Base-by-base conservation (phyloP, 2,888 invertebrate species). In the Ferrisia virgata region DNA sequence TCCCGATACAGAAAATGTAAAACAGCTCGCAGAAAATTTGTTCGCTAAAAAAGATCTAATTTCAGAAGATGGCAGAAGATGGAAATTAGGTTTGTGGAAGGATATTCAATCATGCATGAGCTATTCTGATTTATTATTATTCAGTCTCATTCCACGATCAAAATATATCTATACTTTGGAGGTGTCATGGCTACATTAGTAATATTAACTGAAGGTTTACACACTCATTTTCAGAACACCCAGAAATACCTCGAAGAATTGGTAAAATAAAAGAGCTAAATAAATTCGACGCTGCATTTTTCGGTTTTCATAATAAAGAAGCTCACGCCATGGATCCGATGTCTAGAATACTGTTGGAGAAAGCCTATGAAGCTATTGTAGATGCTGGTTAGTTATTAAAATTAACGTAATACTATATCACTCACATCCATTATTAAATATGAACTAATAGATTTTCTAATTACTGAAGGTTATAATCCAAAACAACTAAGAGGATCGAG, bases 1-100 rank as follows among this genome's bases (percentile, higher is more conserved):
- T 86, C 93, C 93, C 3, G 91, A 92, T 87, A 90, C 91, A 2
- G 89, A 90, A 79, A 92, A 91, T 87, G 89, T 93, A 79, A 90
- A 90, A 82, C 91, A 92, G 87, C 91, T 93, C 86, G 89, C 90
- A 85, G 88, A 91, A 13, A 89, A 90, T 86, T 88, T 93, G 18
- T 89, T 91, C 18, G 87, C 87, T 40, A 89, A 86, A 36, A 33
- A 79, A 8, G 85, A 82, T 64, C 82, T 85, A 2, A n/a, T 13
- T 47, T 33, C 76, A 6, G 28, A 82, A 11, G 85, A 86, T 22
- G 72, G 76, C 8, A 84, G 83, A 76, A 79, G 85, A 25, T 86
- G 86, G 86, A 79, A 81, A 11, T 9, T 83, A 15, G 81, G 85
- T 85, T 28, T 85, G 84, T 33, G 53, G n/a, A 28, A 31, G 22